Conservation (phyloP, 1,140 invertebrate genomes). For the Holotrichia oblita region DNA sequence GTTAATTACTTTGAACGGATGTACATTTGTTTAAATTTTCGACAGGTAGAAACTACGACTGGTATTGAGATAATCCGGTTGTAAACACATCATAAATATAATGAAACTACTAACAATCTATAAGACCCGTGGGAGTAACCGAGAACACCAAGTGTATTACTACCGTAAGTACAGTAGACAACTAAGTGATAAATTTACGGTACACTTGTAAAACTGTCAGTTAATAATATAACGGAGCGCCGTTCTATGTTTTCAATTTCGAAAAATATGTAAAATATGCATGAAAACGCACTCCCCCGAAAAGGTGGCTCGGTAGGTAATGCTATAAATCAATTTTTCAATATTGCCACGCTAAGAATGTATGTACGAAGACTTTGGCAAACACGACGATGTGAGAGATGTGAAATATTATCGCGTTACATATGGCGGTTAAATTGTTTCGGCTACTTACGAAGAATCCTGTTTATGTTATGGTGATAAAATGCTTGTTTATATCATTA, state of each 20-base stretch:
- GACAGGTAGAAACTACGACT: background rate
- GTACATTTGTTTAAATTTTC: background rate
- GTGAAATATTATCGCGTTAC: constrained; percentile 21
- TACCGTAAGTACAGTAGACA: constrained; percentile 6
- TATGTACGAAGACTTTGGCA: background rate
- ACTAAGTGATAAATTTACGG: constrained; percentile 45
- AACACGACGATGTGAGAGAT: background rate
- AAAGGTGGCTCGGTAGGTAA: constrained; percentile 47
- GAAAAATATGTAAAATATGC: constrained; percentile 52
- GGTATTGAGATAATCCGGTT: constrained; percentile 2
- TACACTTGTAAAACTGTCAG: constrained; percentile 48
- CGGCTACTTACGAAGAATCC: background rate
- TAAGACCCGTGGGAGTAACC: constrained; percentile 21
- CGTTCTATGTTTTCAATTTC: constrained; percentile 45
- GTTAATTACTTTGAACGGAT: too few species aligned
- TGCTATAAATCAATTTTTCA: constrained; percentile 55
- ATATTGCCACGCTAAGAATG: constrained; percentile 46
- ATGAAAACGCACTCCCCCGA: constrained; percentile 51
- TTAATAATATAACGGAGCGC: constrained; percentile 41
- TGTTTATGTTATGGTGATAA: background rate
- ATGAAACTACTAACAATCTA: constrained; percentile 29
- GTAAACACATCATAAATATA: constrained; percentile 30
- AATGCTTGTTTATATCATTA: constrained; percentile 7
- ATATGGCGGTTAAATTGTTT: constrained; percentile 13
- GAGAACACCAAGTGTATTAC: background rate